Conservation (phyloP, 2,888 invertebrate species). For the Stenodera caucasica region DNA sequence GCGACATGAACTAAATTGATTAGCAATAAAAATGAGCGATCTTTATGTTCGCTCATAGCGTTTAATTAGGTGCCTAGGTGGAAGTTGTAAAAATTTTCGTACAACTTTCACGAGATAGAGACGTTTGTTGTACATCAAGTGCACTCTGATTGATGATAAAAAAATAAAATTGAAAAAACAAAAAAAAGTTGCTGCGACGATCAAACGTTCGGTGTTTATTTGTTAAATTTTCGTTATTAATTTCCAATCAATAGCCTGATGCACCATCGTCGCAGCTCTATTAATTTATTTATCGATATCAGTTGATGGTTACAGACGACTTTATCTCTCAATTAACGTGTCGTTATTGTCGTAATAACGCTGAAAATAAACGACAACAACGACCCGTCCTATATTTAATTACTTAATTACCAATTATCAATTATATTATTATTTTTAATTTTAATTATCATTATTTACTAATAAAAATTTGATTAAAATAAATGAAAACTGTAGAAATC, state of each 20-base stretch:
- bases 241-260: slow-evolving; percentile 28
- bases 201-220: slow-evolving; percentile 18
- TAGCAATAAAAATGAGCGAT: slow-evolving; percentile 54
- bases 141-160: slow-evolving; percentile 44
- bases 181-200: too few relatives aligned
- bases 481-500: slow-evolving; percentile 45
- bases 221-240: slow-evolving; percentile 11
- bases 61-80: slow-evolving; percentile 56
- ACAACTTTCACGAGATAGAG: slow-evolving; percentile 45
- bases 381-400: slow-evolving; percentile 36
- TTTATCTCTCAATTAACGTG: slow-evolving; percentile 36
- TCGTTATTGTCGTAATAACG: slow-evolving; percentile 24
- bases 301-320: slow-evolving; percentile 41
- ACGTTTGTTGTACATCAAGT: slow-evolving; percentile 43
- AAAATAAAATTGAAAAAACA: too few relatives aligned
- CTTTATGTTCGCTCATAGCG: slow-evolving; percentile 52
- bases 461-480: neutral
- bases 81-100: slow-evolving; percentile 19
- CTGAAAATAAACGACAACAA: slow-evolving; percentile 26
- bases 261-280: slow-evolving; percentile 45
- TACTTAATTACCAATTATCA: slow-evolving; percentile 26
- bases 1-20: slow-evolving; percentile 52
- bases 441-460: slow-evolving; percentile 19
- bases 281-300: slow-evolving; percentile 23
- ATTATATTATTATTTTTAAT: neutral